Evolutionary conservation across 2,888 invertebrate species (phyloP), one percentile per base, ranked within the genome.

Genomic region (Ormyrus thymus): DNA sequence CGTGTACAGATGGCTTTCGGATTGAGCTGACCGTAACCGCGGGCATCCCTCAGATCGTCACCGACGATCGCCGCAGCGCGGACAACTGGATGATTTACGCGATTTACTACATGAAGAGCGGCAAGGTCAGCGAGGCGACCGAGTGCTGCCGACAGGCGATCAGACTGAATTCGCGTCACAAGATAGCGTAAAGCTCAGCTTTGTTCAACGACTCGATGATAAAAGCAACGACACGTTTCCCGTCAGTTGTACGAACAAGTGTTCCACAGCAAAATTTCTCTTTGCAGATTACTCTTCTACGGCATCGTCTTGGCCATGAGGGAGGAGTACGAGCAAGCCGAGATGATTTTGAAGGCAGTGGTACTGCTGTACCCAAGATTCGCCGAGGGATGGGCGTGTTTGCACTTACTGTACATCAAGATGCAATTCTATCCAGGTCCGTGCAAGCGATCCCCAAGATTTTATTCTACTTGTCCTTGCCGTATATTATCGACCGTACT

Each of bases 361-460:
- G 84, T 82, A 0, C 71, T 83, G 5, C 76, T 88, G 13, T 83
- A 88, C 80, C 88, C 88, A 9, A 80, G 82, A 59, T 87, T 85
- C 58, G 78, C 81, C 5, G 86, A 87, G 80, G 86, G 84, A 5
- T 88, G 88, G 88, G 76, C 76, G 7, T 81, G 84, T 48, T 70
- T 88, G 11, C 86, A 88, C 48, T 80, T 88, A 4, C 84, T 86
- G 74, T 88, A 86, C 50, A 69, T 84, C 43, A 83, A 84, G 72
- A 87, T 78, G 0, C 83, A 87, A 76, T 86, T 85, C 72, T 83
- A 76, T 72, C 83, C 87, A 81, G 88, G 88, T 86, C 29, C 29
- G 29, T 29, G 4, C 3, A 29, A 29, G 4, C 29, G 4, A 29
- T 4, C 29, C 29, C 29, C 29, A 29, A 29, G 29, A 4, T 29